Evolutionary conservation across 1,140 invertebrate species (phyloP).

Genomic region (Orchesella cincta): DNA sequence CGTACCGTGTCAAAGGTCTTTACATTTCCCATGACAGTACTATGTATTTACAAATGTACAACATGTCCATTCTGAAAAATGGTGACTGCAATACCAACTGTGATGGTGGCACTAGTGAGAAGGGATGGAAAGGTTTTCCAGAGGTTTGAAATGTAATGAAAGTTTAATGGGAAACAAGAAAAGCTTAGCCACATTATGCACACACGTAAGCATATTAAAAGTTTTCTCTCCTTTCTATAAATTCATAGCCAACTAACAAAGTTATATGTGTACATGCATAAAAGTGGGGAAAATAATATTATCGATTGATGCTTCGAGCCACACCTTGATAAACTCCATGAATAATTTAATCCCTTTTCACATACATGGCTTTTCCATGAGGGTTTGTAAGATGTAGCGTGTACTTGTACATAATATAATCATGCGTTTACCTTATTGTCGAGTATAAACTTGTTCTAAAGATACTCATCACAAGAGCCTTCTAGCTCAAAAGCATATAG

Average conservation of each 20-base stretch:
- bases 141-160: slow-evolving; percentile 15
- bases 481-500: too few species aligned
- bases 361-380: slow-evolving; percentile 5
- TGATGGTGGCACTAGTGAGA: neutral
- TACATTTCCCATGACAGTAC: too few species aligned
- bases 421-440: too few species aligned
- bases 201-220: neutral
- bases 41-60: too few species aligned
- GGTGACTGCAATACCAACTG: too few species aligned
- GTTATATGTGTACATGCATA: neutral
- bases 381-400: too few species aligned
- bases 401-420: too few species aligned
- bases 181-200: neutral
- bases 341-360: slow-evolving; percentile 51
- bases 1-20: slow-evolving; percentile 19
- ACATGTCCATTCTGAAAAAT: too few species aligned
- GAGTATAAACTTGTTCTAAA: too few species aligned
- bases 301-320: slow-evolving; percentile 51
- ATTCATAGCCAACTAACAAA: too few species aligned
- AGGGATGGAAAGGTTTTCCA: slow-evolving; percentile 9
- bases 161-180: slow-evolving; percentile 23
- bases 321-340: slow-evolving; percentile 52
- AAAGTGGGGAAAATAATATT: slow-evolving; percentile 35
- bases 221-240: too few species aligned
- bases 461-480: too few species aligned